A percentile compares a stretch with the other conserved stretches of the same genome.
phyloP scores from a whole-genome alignment of 2,797 vertebrate species.

The Arrhamphus sclerolepis region DNA sequence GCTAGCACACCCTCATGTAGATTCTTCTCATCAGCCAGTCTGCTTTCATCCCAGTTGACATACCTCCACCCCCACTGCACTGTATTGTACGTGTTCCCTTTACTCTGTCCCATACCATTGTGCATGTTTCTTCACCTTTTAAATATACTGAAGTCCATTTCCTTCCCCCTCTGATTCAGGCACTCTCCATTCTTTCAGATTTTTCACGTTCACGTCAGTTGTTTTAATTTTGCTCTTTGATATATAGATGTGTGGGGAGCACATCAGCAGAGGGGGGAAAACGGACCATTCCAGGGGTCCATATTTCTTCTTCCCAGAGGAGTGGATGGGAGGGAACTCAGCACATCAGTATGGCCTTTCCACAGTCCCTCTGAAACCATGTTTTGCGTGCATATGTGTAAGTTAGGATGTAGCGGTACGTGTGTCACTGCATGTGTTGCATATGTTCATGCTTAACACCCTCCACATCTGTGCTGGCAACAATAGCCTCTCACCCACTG shows the following conservation, averaged over 20 bases:
- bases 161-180: slow-evolving; percentile 26
- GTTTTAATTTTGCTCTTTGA: slow-evolving; percentile 47
- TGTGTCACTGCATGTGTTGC: slow-evolving; percentile 46
- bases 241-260: slow-evolving; percentile 57
- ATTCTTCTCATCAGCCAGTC: slow-evolving; percentile 35
- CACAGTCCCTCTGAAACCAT: slow-evolving; percentile 53
- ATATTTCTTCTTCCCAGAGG: slow-evolving; percentile 56
- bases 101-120: slow-evolving; percentile 14
- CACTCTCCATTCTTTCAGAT: slow-evolving; percentile 42
- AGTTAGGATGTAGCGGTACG: slow-evolving; percentile 17
- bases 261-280: slow-evolving; percentile 58
- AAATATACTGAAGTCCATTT: slow-evolving; percentile 33
- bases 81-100: slow-evolving; percentile 28
- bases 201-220: slow-evolving; percentile 49
- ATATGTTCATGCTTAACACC: slow-evolving; percentile 75
- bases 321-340: slow-evolving; percentile 55
- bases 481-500: slow-evolving; percentile 56
- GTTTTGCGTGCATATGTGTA: slow-evolving; percentile 6
- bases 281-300: slow-evolving; percentile 58
- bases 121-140: slow-evolving; percentile 45
- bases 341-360: slow-evolving; percentile 61
- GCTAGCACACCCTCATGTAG: slow-evolving; percentile 33
- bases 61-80: slow-evolving; percentile 39
- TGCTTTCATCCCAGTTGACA: slow-evolving; percentile 42
- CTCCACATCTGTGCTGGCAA: slow-evolving; percentile 74